phyloP scores from a whole-genome alignment of 2,797 vertebrate genomes.

The Sebastes reedi region DNA sequence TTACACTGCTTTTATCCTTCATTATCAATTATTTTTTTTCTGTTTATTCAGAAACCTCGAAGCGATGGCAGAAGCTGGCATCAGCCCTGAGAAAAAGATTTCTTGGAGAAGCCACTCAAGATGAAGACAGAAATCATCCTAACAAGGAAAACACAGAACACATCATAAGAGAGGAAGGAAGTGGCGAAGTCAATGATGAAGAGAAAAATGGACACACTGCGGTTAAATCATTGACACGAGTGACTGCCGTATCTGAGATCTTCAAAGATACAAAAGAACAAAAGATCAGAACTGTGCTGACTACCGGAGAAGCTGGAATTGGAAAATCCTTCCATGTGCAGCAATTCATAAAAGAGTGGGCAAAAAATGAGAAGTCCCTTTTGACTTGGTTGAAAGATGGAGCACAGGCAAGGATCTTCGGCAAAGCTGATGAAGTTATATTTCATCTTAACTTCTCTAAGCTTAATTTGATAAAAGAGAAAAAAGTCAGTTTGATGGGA shows the following conservation, averaged over 20 bases:
- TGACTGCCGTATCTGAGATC: background rate
- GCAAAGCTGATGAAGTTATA: background rate
- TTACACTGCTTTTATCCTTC: background rate
- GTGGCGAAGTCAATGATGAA: background rate
- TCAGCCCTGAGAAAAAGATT: accelerated
- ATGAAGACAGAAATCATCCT: background rate
- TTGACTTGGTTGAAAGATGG: too few relatives aligned
- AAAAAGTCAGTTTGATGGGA: conserved; percentile 9
- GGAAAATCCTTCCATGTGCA: conserved; percentile 41
- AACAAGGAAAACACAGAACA: conserved; percentile 46
- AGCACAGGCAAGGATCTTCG: accelerated
- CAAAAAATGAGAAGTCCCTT: accelerated
- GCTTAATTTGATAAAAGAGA: background rate
- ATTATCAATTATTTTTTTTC: background rate
- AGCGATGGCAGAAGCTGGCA: background rate
- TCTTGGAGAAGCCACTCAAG: accelerated
- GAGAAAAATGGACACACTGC: background rate
- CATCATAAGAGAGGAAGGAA: conserved; percentile 3
- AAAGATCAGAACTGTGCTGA: conserved; percentile 31
- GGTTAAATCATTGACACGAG: accelerated
- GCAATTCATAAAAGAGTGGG: conserved; percentile 6
- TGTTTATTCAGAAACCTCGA: background rate
- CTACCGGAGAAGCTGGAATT: background rate
- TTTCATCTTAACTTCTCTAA: background rate
- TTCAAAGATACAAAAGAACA: background rate